phyloP scores from a whole-genome alignment of 2,888 invertebrate genomes.

The Cheilosia scutellata region DNA sequence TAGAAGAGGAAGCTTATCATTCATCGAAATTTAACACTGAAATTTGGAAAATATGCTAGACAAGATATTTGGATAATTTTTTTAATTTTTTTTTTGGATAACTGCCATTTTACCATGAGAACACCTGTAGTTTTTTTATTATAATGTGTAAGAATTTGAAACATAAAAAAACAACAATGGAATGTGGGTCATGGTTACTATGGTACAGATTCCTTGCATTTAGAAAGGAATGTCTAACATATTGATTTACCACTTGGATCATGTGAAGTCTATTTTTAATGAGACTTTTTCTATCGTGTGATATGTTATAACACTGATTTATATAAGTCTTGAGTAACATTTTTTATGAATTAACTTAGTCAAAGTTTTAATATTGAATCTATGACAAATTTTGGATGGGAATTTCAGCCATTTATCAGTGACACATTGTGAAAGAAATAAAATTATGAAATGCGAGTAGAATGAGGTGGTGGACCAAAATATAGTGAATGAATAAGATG shows the following conservation, averaged over 20 bases:
- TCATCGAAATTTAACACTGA: conserved; percentile 10
- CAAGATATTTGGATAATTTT: conserved; percentile 7
- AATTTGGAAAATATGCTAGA: conserved; percentile 21
- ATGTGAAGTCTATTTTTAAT: conserved; percentile 37
- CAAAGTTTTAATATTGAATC: conserved; percentile 11
- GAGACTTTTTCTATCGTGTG: conserved; percentile 23
- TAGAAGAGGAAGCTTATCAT: conserved; percentile 13
- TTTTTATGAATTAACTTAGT: conserved; percentile 16
- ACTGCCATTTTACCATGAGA: conserved; percentile 18
- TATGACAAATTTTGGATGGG: conserved; percentile 23
- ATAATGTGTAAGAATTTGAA: not conserved
- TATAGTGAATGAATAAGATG: not conserved
- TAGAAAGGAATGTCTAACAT: conserved; percentile 5
- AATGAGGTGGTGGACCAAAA: not conserved
- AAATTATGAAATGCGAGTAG: not conserved
- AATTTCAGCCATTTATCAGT: not conserved
- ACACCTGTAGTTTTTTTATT: conserved; percentile 49
- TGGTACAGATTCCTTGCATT: conserved; percentile 22
- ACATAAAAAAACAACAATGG: conserved; percentile 8
- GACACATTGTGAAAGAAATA: not conserved
- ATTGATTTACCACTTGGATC: not conserved
- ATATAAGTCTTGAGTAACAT: conserved; percentile 23
- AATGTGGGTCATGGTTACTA: conserved; percentile 65
- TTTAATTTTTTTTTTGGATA: conserved; percentile 34
- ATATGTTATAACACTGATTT: conserved; percentile 33